Evolutionary conservation across 2,113 vertebrate species (phyloP).

Genomic region (Corythoichthys haematopterus): DNA sequence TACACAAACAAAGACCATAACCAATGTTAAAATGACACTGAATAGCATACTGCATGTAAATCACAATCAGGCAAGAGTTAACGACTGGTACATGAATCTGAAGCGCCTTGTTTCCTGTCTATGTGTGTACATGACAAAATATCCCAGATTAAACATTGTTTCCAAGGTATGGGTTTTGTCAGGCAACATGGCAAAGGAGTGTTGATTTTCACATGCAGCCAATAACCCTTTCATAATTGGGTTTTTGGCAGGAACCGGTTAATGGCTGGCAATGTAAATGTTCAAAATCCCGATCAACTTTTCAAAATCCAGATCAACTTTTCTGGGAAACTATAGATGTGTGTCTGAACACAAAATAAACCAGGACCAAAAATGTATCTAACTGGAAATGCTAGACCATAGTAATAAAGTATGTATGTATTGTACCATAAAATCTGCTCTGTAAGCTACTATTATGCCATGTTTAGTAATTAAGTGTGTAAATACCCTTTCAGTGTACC

Average conservation of each 20-base stretch:
- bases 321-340: neutral
- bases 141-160: neutral
- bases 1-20: neutral
- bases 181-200: neutral
- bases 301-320: neutral
- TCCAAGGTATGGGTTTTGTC: neutral
- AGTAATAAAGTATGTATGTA: neutral
- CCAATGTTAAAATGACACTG: neutral
- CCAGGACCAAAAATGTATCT: neutral
- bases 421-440: too few species aligned
- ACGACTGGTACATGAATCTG: too few species aligned
- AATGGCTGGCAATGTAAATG: too few species aligned
- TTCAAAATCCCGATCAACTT: too few species aligned
- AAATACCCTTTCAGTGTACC: too few species aligned
- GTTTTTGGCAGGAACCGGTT: too few species aligned
- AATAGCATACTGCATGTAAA: neutral
- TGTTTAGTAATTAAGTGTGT: too few species aligned
- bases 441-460: too few species aligned
- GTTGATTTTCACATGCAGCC: too few species aligned
- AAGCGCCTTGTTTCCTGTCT: neutral
- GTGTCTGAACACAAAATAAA: neutral
- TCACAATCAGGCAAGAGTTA: too few species aligned
- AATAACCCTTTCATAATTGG: too few species aligned
- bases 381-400: neutral
- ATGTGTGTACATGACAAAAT: neutral